Evolutionary conservation across 2,888 invertebrate genomes (phyloP).

Genomic region (Nasonia oneida): DNA sequence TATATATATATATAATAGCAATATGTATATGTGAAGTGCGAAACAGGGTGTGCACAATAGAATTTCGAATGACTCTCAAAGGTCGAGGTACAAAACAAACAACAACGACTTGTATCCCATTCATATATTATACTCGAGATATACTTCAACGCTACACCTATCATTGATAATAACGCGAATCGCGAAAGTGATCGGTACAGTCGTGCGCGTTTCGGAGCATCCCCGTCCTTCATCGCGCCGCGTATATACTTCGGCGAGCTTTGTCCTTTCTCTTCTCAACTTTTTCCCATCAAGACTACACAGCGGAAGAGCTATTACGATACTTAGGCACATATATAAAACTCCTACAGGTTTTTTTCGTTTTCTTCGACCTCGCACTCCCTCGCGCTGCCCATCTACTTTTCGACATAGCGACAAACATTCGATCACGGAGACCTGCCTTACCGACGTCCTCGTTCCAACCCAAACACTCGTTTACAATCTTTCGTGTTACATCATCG

Average conservation of each 20-base stretch:
- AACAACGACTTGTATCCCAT: conserved; percentile 73
- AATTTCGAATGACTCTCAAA: conserved; percentile 75
- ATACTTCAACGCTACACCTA: conserved; percentile 52
- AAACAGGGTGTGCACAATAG: conserved; percentile 68
- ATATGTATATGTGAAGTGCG: conserved; percentile 58
- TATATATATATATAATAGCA: conserved; percentile 55
- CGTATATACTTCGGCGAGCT: conserved; percentile 46
- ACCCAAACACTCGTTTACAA: neutral
- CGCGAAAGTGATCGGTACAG: conserved; percentile 55
- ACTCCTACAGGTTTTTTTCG: conserved; percentile 41
- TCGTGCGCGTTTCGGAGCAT: conserved; percentile 43
- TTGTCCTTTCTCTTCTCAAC: conserved; percentile 31
- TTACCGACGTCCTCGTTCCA: conserved; percentile 10
- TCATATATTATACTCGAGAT: conserved; percentile 63
- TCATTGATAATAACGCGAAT: conserved; percentile 34
- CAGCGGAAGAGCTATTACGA: conserved; percentile 54
- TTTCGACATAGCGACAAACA: conserved; percentile 34
- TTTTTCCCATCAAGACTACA: conserved; percentile 34
- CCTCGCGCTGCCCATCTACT: neutral
- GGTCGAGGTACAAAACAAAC: conserved; percentile 66
- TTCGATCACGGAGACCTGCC: conserved; percentile 11
- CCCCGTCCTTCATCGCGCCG: neutral
- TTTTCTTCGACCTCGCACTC: neutral
- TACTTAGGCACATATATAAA: conserved; percentile 61
- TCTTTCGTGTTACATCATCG: neutral